Evolutionary conservation across 2,113 vertebrate species (phyloP), one percentile per base, ranked within the genome.

Genomic region (Hippopotamus amphibius): DNA sequence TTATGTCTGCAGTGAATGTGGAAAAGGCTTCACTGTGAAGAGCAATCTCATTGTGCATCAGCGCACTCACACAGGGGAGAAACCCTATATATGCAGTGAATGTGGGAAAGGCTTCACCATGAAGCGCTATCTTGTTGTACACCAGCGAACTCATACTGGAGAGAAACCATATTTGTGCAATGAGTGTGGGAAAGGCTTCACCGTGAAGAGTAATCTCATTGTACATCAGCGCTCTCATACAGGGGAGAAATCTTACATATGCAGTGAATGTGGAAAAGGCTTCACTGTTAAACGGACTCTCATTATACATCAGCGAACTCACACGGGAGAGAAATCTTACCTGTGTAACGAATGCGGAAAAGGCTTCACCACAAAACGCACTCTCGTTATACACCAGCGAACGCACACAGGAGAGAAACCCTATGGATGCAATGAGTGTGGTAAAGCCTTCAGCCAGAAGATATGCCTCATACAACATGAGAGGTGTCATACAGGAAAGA

Each of bases 321-420:
- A 98, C 41, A 96, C 94, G 0, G 97, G 97, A 43, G 97, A 98
- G 63, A 98, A 94, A 30, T 90, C 96, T 5, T 97, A 96, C 19
- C 24, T 86, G 9, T 98, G 98, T 55, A 46, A 61, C 1, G 88
- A 97, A 6, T 98, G 98, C 8, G 96, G 95, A 10, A 98, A 98
- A 88, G 88, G 94, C 74, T 98, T 98, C 65, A 95, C 92, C 46
- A 95, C 96, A 28, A 96, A 97, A 33, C 85, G 86, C 10, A 96
- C 95, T 10, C 97, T 98, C 1, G 14, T 95, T n/a, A 95, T 96
- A 37, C 97, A 98, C 74, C 96, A 93, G 76, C 93, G 97, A 7
- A 92, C 91, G 61, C 97, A 98, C 55, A 98, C 97, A 8, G 97
- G 97, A 63, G 97, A 97, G 87, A 96, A 97, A 33, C 93, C 98